Evolutionary conservation across 2,113 vertebrate genomes (phyloP).

Genomic region (Xenus cinereus): DNA sequence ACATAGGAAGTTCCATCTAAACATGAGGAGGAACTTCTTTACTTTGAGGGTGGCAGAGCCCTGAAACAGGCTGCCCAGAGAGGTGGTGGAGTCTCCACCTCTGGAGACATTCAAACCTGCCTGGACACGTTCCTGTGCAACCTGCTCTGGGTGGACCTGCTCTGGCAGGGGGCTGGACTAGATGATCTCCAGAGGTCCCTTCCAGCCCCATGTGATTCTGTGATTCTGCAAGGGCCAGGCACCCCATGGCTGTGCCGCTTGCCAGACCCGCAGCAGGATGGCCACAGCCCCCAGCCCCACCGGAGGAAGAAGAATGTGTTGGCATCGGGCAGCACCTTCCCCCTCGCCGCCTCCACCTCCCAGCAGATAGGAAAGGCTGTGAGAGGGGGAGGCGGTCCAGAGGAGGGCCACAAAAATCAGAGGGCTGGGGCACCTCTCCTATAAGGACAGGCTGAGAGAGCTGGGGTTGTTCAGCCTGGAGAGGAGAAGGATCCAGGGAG

Average conservation of each 20-base stretch:
- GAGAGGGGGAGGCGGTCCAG: neutral
- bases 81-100: too few species aligned
- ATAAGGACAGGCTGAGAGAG: neutral
- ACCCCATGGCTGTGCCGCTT: neutral
- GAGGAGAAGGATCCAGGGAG: neutral
- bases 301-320: rapidly evolving
- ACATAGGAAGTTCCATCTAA: too few species aligned
- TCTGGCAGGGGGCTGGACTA: too few species aligned
- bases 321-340: neutral
- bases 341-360: neutral
- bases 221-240: neutral
- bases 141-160: too few species aligned
- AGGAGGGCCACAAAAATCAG: neutral
- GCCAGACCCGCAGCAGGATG: neutral
- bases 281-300: neutral
- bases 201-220: too few species aligned
- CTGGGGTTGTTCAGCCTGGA: neutral
- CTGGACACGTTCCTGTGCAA: too few species aligned
- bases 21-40: too few species aligned
- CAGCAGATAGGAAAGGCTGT: rapidly evolving
- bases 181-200: too few species aligned
- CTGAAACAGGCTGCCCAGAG: too few species aligned
- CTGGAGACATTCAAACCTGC: too few species aligned
- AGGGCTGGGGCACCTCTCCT: neutral
- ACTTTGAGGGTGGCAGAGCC: too few species aligned